Percentiles rank a stretch among this genome's conserved stretches.
phyloP scores from a whole-genome alignment of 2,113 vertebrate genomes.

The Scatophagus argus region DNA sequence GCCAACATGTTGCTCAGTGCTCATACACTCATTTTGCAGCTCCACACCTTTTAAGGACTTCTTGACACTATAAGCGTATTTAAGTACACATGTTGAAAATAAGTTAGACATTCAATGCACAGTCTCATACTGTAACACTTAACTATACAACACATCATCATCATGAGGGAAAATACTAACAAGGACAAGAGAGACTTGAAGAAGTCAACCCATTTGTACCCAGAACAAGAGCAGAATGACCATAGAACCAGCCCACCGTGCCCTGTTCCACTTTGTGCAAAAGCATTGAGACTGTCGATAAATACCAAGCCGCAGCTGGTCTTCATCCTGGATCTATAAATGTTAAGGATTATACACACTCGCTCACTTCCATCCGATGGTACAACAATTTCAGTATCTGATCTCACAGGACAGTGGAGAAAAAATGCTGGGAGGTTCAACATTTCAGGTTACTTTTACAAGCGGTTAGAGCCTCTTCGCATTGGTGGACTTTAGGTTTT shows the following conservation, averaged over 20 bases:
- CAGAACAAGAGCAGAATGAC: slow-evolving; percentile 7
- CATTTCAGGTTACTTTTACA: not conserved
- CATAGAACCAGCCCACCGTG: not conserved
- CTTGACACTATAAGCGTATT: not conserved
- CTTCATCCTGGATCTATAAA: not conserved
- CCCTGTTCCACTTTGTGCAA: too few relatives aligned
- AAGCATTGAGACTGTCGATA: not conserved
- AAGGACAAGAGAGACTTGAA: not conserved
- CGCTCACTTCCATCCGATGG: not conserved
- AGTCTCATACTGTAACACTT: slow-evolving; percentile 48
- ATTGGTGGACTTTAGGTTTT: not conserved
- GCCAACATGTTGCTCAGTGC: not conserved
- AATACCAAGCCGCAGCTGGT: not conserved
- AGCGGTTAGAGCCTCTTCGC: not conserved
- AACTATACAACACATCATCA: slow-evolving; percentile 24
- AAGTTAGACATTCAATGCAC: slow-evolving; percentile 66
- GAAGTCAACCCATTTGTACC: not conserved
- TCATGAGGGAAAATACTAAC: not conserved
- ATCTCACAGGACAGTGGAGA: not conserved
- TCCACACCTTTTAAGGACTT: not conserved
- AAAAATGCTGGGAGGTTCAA: not conserved
- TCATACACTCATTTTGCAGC: not conserved
- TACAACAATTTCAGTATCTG: not conserved
- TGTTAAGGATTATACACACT: not conserved
- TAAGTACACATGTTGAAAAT: slow-evolving; percentile 42